A percentile compares a stretch with the other conserved stretches of the same genome.
These are phyloP conservation scores for Bombus waltoni DNA, from an alignment of 1,140 invertebrate species.

Conservation along the genomic window DNA sequence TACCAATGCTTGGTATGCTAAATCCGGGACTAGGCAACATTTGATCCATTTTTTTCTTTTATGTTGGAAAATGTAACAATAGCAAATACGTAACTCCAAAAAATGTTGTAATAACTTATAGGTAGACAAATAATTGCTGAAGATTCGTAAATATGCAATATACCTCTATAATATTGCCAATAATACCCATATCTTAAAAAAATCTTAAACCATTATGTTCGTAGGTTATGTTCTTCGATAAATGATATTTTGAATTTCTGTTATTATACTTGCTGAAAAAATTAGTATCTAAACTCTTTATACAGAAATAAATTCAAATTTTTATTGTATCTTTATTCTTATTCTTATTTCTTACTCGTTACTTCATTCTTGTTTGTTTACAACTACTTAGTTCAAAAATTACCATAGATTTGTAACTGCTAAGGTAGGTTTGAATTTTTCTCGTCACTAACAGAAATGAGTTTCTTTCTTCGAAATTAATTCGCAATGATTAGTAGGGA, in stretches of 20 bases:
- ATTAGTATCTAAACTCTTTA: neutral
- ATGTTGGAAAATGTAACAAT: neutral
- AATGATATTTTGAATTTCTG: too few relatives aligned
- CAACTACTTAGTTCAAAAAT: slow-evolving; percentile 1
- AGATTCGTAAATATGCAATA: neutral
- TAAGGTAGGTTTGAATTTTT: neutral
- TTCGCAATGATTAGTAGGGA: too few relatives aligned
- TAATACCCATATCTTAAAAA: slow-evolving; percentile 15
- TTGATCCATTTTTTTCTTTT: slow-evolving; percentile 88
- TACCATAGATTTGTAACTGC: neutral
- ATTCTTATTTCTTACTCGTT: neutral
- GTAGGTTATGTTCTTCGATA: slow-evolving; percentile 16
- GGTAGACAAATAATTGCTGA: neutral
- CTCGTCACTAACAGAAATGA: neutral
- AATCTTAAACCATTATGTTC: neutral
- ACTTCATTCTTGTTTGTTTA: slow-evolving; percentile 35
- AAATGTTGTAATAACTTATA: neutral
- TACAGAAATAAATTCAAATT: neutral
- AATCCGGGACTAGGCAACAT: slow-evolving; percentile 95
- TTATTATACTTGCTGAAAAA: neutral
- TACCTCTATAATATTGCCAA: neutral
- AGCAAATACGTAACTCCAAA: neutral
- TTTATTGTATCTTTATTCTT: neutral
- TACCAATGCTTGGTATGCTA: slow-evolving; percentile 94
- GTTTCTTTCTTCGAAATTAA: too few relatives aligned